Percentiles rank a stretch among this genome's conserved stretches.
Conservation (phyloP, 2,797 vertebrate genomes). For the Emydoidea blandingii region DNA sequence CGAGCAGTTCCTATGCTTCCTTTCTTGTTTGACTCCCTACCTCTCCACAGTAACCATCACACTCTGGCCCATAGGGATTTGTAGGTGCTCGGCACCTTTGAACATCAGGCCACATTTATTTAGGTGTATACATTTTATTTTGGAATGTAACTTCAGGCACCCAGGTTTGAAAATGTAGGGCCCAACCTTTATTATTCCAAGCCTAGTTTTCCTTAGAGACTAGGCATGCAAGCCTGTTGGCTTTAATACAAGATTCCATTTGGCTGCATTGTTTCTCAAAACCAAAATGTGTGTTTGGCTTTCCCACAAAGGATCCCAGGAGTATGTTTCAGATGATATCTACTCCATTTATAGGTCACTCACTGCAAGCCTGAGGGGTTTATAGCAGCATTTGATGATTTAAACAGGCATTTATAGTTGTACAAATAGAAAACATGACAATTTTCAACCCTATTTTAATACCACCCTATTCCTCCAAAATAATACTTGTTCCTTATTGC, state of each 20-base stretch:
- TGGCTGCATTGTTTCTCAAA: background rate
- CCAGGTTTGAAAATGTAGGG: background rate
- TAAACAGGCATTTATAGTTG: background rate
- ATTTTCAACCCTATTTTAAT: slow-evolving; percentile 1
- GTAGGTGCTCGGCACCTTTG: background rate
- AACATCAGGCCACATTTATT: background rate
- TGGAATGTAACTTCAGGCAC: background rate
- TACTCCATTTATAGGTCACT: background rate
- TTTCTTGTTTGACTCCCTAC: background rate
- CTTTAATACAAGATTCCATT: background rate
- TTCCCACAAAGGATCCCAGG: background rate
- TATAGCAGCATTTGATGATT: background rate
- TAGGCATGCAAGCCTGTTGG: background rate
- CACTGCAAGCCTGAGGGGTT: background rate
- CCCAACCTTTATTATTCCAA: background rate
- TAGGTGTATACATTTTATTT: background rate
- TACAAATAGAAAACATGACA: background rate
- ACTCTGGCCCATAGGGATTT: background rate
- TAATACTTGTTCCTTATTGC: background rate
- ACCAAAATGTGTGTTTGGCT: background rate
- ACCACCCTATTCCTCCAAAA: background rate
- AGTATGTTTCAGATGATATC: background rate
- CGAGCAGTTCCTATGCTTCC: background rate
- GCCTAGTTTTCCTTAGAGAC: background rate
- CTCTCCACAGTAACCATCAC: background rate